Base-by-base conservation (phyloP, 2,888 invertebrate genomes). In the Tenthredo amoena region DNA sequence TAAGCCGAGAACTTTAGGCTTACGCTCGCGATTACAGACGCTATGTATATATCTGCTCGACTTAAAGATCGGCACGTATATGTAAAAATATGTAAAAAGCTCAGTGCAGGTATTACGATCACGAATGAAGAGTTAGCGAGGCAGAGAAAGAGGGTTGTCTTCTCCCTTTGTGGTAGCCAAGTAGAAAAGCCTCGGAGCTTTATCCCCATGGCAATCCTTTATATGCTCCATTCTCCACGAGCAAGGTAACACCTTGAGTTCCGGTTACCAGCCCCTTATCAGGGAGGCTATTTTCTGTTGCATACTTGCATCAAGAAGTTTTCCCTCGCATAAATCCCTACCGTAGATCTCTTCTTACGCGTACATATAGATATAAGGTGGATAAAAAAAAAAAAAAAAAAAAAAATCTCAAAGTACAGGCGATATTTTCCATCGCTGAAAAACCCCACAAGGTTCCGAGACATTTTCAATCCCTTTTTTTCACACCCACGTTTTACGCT, bases 231-330 rank as follows among this genome's bases (percentile, higher is more conserved):
- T 76, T 76, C n/a, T 43, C 26, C 37, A 34, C 71, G 37, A 47
- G 76, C 21, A 47, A 76, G 76, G 76, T 47, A 76, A 76, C 76
- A 76, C 76, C 76, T 76, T 47, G 47, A 40, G 76, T 76, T 26
- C 21, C 43, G 18, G 37, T 76, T 76, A 31, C 26, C 76, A 76
- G 76, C 40, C 71, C 76, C 15, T 76, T 40, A 34, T 71, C 71
- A n/a, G 62, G 26, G 2, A 37, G 37, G 26, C 34, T 37, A 37
- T 71, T 71, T 37, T 37, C 34, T 18, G 71, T n/a, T 55, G 34
- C 18, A 34, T 71, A 31, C 37, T 62, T 26, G 62, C 71, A 71
- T 34, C 34, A 7, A 7, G 18, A 9, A 71, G 18, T 71, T 71
- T 37, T 18, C 9, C 18, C 71, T 37, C 71, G 9, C 37, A 34